Conservation (phyloP, 2,113 vertebrate genomes). For the Poeciliopsis retropinna region DNA sequence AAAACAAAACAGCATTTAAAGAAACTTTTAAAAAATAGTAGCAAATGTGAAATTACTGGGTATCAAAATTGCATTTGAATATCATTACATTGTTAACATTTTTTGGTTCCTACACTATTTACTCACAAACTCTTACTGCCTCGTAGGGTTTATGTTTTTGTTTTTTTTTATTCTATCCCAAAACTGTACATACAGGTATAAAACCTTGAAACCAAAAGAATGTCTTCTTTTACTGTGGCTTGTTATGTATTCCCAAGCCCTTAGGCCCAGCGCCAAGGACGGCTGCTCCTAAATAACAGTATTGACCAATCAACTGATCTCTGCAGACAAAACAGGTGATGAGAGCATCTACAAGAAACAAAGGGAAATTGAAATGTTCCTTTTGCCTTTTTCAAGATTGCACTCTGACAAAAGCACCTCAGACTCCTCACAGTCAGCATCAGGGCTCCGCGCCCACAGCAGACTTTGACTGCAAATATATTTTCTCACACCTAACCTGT, state of each 20-base stretch:
- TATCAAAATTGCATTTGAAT: too few species aligned
- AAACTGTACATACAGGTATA: too few species aligned
- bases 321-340: conserved; percentile 24
- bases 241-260: not conserved
- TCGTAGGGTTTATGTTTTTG: too few species aligned
- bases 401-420: conserved; percentile 32
- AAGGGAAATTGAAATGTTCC: conserved; percentile 30
- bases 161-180: too few species aligned
- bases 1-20: too few species aligned
- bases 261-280: not conserved
- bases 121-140: too few species aligned
- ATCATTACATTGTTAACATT: too few species aligned
- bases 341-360: conserved; percentile 18
- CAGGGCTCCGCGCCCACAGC: conserved; percentile 35
- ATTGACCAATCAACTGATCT: conserved; percentile 20
- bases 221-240: too few species aligned
- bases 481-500: conserved; percentile 15
- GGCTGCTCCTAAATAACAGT: not conserved
- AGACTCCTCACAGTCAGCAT: conserved; percentile 18
- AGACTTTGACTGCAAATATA: conserved; percentile 10
- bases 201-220: not conserved
- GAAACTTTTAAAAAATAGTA: too few species aligned
- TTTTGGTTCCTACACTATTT: too few species aligned
- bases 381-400: conserved; percentile 15
- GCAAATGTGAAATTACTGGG: too few species aligned